Conservation (phyloP, 2,797 vertebrate species). For the Oceanodroma leucorhoa region DNA sequence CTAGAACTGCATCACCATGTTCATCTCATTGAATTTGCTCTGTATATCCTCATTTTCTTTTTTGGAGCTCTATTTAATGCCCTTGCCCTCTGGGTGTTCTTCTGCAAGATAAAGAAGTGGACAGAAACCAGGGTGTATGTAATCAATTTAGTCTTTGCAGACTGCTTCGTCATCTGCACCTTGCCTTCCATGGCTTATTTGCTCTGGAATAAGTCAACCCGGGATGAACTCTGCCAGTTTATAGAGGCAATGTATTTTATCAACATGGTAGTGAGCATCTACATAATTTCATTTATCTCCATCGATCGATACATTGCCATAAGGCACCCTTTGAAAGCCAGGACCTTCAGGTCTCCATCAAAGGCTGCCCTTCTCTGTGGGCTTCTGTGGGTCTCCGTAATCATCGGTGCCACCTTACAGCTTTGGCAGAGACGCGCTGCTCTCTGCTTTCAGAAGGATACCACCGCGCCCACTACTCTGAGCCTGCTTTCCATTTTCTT, state of each 20-base stretch:
- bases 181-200: slow-evolving; percentile 76
- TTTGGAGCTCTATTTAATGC: slow-evolving; percentile 49
- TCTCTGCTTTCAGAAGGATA: slow-evolving; percentile 7
- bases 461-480: rapidly evolving
- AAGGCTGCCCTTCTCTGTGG: slow-evolving; percentile 68
- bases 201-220: background rate
- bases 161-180: slow-evolving; percentile 74
- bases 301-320: slow-evolving; percentile 71
- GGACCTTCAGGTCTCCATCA: slow-evolving; percentile 56
- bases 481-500: background rate
- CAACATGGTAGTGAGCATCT: slow-evolving; percentile 75
- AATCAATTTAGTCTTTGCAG: slow-evolving; percentile 59
- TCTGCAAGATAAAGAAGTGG: slow-evolving; percentile 54
- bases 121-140: slow-evolving; percentile 64
- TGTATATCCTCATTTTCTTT: slow-evolving; percentile 40
- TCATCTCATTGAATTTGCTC: background rate
- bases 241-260: slow-evolving; percentile 17
- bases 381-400: slow-evolving; percentile 50
- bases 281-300: slow-evolving; percentile 67
- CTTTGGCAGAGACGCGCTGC: rapidly evolving
- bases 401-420: background rate
- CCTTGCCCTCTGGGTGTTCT: slow-evolving; percentile 65
- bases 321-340: slow-evolving; percentile 65
- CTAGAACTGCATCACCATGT: background rate
- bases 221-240: slow-evolving; percentile 15